Evolutionary conservation across 37 sponge, comb jelly and placozoan species (phyloP).

Genomic region (Cliona cf. orientalis): DNA sequence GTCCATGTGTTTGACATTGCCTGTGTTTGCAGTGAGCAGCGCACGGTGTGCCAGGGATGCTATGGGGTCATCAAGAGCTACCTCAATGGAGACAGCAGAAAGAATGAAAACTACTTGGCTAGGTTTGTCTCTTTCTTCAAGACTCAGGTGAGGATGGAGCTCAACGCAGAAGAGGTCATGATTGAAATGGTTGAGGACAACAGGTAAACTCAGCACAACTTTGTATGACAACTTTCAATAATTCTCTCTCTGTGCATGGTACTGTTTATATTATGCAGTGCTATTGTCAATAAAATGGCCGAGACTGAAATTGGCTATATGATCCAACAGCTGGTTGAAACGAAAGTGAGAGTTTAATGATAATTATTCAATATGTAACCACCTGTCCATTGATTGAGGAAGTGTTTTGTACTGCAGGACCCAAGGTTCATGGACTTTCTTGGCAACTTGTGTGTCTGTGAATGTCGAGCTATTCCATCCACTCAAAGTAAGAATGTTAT

Average conservation of each 20-base stretch:
- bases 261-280: slow-evolving; percentile 3
- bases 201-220: slow-evolving; percentile 14
- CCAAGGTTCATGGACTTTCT: slow-evolving; percentile 64
- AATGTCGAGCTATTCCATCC: slow-evolving; percentile 44
- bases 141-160: slow-evolving; percentile 53
- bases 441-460: slow-evolving; percentile 74
- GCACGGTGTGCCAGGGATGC: slow-evolving; percentile 68
- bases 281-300: slow-evolving; percentile 45
- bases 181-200: slow-evolving; percentile 86
- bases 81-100: slow-evolving; percentile 59
- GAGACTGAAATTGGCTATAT: slow-evolving; percentile 20
- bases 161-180: slow-evolving; percentile 87
- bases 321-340: slow-evolving; percentile 17
- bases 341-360: slow-evolving; percentile 26
- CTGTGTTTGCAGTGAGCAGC: slow-evolving; percentile 62
- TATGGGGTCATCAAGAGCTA: slow-evolving; percentile 42
- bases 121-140: slow-evolving; percentile 62
- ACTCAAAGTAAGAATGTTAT: slow-evolving; percentile 54
- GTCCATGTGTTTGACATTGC: background rate
- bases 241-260: background rate
- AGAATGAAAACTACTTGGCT: slow-evolving; percentile 81
- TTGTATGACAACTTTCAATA: background rate
- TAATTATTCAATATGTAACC: too few relatives aligned
- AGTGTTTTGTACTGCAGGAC: slow-evolving; percentile 59
- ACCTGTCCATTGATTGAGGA: too few relatives aligned